Conservation (phyloP, 2,888 invertebrate species). For the Cheilosia grossa region DNA sequence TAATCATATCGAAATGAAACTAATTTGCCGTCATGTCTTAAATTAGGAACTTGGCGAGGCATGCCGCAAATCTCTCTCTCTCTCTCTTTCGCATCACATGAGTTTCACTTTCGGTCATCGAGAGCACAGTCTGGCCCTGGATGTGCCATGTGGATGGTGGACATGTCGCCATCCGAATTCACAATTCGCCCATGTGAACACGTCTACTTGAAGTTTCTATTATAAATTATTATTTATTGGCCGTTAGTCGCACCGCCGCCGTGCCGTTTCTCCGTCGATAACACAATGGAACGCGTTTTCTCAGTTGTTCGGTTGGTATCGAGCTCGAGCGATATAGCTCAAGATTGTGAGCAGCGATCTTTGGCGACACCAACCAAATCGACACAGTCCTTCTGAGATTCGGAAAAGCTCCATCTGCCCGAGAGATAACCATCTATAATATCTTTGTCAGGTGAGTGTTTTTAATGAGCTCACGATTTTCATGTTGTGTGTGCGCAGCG, state of each 20-base stretch:
- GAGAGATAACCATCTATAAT: slow-evolving; percentile 71
- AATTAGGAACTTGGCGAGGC: slow-evolving; percentile 34
- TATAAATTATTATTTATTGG: slow-evolving; percentile 71
- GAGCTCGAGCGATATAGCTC: slow-evolving; percentile 44
- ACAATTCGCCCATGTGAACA: slow-evolving; percentile 27
- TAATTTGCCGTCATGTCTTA: slow-evolving; percentile 56
- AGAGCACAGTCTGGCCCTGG: neutral
- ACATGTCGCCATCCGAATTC: slow-evolving; percentile 20
- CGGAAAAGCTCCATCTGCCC: slow-evolving; percentile 69
- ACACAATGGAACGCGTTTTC: slow-evolving; percentile 49
- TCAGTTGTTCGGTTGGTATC: slow-evolving; percentile 3
- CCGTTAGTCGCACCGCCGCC: slow-evolving; percentile 8
- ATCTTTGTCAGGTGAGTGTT: slow-evolving; percentile 72
- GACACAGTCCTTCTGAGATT: slow-evolving; percentile 30
- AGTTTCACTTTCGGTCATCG: slow-evolving; percentile 64
- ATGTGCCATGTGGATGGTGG: slow-evolving; percentile 10
- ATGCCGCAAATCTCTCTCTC: neutral
- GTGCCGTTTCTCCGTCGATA: slow-evolving; percentile 50
- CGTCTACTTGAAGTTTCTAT: slow-evolving; percentile 52
- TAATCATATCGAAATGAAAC: slow-evolving; percentile 24
- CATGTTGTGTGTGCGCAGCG: slow-evolving; percentile 52
- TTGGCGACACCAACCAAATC: slow-evolving; percentile 58
- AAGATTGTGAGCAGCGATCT: slow-evolving; percentile 45
- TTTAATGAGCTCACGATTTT: slow-evolving; percentile 73
- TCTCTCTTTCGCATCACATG: neutral